Base-by-base conservation (phyloP, 2,888 invertebrate genomes). In the Listrodromus nycthemerus region DNA sequence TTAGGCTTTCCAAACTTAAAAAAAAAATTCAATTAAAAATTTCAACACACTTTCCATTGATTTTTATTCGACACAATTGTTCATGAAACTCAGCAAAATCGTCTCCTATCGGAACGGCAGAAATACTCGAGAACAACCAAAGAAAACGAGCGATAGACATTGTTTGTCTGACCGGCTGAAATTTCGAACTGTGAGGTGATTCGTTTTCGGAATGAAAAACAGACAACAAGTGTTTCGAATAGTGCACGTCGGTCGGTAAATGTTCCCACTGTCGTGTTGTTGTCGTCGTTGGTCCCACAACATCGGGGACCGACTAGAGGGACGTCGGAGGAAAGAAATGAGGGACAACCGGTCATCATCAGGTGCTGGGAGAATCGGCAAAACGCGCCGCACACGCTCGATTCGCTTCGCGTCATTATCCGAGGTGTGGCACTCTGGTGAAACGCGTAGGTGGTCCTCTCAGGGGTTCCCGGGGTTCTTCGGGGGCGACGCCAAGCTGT, bases 401-500 rank as follows among this genome's bases (percentile, higher is more conserved):
- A 91, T 91, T 91, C 89, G 91, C 86, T 84, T 85, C 89, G 91
- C 91, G 87, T 90, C 89, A 92, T 92, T 92, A 91, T 89, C 86
- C 91, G 89, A 91, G 91, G 91, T 91, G 91, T 91, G 91, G 91
- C 90, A 87, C 87, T 86, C 87, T 67, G 74, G 69, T 77, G 73
- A 86, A 86, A 71, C 87, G 87, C 88, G 86, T 89, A 91, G 91
- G 91, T 91, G 91, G 91, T 91, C 91, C 89, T 48, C 67, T 63
- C 69, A 70, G 80, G 81, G 83, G 77, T 58, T 69, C 77, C 76
- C 63, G 73, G 61, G 73, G 73, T 48, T 77, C 77, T 77, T 55
- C 73, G 58, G 66, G 76, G 67, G 73, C 75, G 58, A 71, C 65
- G 76, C 66, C 79, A 27, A 65, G 65, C 70, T 37, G 67, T 83